These are phyloP conservation scores for Belgica antarctica DNA, from an alignment of 2,888 invertebrate species.

Conservation along the genomic window DNA sequence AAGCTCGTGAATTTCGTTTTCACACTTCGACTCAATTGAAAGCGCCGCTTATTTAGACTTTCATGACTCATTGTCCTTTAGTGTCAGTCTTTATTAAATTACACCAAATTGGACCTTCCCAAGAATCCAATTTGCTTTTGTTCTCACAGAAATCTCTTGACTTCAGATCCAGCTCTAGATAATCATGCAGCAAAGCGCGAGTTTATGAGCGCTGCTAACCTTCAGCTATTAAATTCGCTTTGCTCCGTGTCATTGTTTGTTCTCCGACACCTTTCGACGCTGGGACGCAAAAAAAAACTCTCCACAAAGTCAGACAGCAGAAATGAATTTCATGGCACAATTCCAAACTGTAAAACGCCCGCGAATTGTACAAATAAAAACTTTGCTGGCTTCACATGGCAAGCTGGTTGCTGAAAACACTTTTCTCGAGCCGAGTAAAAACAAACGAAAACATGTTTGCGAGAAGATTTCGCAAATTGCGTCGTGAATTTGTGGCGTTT, in stretches of 20 bases:
- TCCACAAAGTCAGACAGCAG: neutral
- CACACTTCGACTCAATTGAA: neutral
- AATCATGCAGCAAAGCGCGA: neutral
- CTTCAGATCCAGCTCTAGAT: neutral
- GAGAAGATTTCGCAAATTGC: too few relatives aligned
- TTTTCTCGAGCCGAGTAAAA: neutral
- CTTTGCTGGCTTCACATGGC: neutral
- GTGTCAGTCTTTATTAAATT: neutral
- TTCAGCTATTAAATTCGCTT: constrained; percentile 1
- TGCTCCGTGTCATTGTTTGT: constrained; percentile 23
- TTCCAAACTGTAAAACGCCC: neutral
- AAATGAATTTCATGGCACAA: constrained; percentile 24
- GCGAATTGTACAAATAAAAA: neutral
- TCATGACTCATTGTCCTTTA: neutral
- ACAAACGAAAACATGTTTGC: constrained; percentile 4
- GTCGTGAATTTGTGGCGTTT: too few relatives aligned
- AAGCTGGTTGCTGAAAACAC: too few relatives aligned
- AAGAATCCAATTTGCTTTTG: neutral
- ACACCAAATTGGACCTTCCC: neutral
- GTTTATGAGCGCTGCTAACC: neutral
- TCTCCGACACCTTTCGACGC: neutral
- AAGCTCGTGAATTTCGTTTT: neutral
- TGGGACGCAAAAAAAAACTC: too few relatives aligned
- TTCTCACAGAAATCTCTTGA: neutral
- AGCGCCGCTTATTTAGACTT: neutral